Conservation (phyloP, 2,113 vertebrate species). For the Ranitomeya imitator region DNA sequence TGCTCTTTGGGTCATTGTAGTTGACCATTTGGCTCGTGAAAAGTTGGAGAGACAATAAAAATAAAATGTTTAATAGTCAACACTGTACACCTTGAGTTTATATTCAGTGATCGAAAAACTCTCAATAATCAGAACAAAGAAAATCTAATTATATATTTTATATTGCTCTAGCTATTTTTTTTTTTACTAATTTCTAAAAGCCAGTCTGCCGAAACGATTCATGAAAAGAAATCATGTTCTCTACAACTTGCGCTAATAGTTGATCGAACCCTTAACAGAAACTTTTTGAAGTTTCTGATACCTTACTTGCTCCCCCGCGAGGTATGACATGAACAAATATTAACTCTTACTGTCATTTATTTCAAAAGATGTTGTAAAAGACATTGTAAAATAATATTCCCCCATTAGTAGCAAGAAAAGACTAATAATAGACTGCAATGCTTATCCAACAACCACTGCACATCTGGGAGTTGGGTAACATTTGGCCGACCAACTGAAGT, state of each 20-base stretch:
- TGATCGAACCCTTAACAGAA: background rate
- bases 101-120: background rate
- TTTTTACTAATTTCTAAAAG: background rate
- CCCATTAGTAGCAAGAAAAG: background rate
- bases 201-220: background rate
- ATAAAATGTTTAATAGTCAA: background rate
- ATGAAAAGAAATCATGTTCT: background rate
- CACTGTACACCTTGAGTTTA: background rate
- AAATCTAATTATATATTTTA: background rate
- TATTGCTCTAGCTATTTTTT: background rate
- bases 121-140: background rate
- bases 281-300: background rate
- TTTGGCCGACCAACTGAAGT: background rate
- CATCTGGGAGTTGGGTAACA: background rate
- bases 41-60: conserved; percentile 5
- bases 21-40: background rate
- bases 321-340: background rate
- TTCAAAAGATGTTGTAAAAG: background rate
- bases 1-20: background rate
- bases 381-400: background rate
- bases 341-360: background rate
- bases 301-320: background rate
- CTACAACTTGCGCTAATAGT: background rate
- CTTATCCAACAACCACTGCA: background rate
- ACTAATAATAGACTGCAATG: background rate